Percentiles rank a stretch among this genome's conserved stretches.
These are phyloP conservation scores for Phoronis australis DNA, from an alignment of 2,888 invertebrate species.

Conservation along the genomic window DNA sequence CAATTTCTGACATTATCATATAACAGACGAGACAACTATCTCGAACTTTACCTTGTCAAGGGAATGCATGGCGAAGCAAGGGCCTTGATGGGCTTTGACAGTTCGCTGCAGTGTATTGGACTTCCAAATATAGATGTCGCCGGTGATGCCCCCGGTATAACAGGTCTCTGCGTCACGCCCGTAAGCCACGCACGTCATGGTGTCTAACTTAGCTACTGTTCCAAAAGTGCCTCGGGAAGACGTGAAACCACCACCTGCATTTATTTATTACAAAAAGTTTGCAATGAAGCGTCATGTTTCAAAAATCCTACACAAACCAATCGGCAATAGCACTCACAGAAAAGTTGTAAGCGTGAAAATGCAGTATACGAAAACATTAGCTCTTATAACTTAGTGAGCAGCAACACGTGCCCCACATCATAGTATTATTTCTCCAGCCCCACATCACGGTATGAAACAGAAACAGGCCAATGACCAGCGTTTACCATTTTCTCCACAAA, in stretches of 20 bases:
- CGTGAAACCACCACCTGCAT: conserved; percentile 53
- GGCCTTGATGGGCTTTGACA: conserved; percentile 53
- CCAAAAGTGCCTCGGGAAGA: conserved; percentile 52
- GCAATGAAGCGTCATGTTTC: too few relatives aligned
- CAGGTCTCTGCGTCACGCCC: conserved; percentile 45
- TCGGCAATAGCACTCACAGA: too few relatives aligned
- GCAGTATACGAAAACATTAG: too few relatives aligned
- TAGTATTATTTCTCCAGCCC: too few relatives aligned
- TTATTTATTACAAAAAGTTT: too few relatives aligned
- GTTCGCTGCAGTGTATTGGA: conserved; percentile 40
- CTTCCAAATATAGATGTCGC: conserved; percentile 51
- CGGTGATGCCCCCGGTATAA: conserved; percentile 52
- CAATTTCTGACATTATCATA: background rate
- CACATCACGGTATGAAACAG: too few relatives aligned
- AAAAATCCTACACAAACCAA: too few relatives aligned
- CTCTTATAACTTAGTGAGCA: too few relatives aligned
- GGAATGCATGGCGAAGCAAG: conserved; percentile 52
- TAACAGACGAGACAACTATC: background rate
- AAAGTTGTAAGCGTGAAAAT: too few relatives aligned
- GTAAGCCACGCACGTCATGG: conserved; percentile 51
- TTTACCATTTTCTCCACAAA: too few relatives aligned
- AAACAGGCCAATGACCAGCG: too few relatives aligned
- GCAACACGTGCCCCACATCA: too few relatives aligned
- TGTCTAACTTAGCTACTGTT: conserved; percentile 49
- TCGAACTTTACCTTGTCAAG: conserved; percentile 45